Conservation (phyloP, 92 coral and sea anemone genomes). For the Umimayanthus kanabou region DNA sequence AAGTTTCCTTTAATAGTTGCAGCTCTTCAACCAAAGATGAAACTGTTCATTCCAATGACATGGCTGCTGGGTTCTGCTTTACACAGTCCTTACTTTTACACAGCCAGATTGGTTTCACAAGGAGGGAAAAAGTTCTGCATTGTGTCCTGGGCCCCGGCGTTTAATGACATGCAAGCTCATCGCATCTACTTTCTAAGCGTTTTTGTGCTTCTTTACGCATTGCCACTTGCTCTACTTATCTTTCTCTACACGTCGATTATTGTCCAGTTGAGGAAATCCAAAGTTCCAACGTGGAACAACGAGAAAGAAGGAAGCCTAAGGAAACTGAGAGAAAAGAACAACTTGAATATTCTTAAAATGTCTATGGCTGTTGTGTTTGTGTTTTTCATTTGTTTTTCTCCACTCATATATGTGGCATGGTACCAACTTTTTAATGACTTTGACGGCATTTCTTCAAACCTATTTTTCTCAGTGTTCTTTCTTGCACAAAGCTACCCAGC, state of each 20-base stretch:
- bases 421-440: background rate
- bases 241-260: constrained; percentile 48
- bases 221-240: constrained; percentile 37
- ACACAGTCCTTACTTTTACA: constrained; percentile 52
- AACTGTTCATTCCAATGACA: constrained; percentile 45
- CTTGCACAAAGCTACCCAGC: constrained; percentile 32
- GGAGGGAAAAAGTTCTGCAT: constrained; percentile 35
- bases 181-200: constrained; percentile 44
- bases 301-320: constrained; percentile 28
- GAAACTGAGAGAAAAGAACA: constrained; percentile 43
- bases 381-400: constrained; percentile 59
- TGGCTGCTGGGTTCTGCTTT: constrained; percentile 49
- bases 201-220: constrained; percentile 46
- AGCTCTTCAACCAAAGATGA: constrained; percentile 53
- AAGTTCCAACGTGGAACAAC: constrained; percentile 35
- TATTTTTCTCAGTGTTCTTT: background rate
- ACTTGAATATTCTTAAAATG: constrained; percentile 52
- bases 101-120: constrained; percentile 23
- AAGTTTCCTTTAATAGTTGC: no score
- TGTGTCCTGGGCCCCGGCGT: constrained; percentile 39
- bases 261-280: constrained; percentile 34
- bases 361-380: constrained; percentile 41
- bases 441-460: background rate
- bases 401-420: constrained; percentile 25
- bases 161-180: background rate